Evolutionary conservation across 2,113 vertebrate species (phyloP).

Genomic region (Leiothrix lutea): DNA sequence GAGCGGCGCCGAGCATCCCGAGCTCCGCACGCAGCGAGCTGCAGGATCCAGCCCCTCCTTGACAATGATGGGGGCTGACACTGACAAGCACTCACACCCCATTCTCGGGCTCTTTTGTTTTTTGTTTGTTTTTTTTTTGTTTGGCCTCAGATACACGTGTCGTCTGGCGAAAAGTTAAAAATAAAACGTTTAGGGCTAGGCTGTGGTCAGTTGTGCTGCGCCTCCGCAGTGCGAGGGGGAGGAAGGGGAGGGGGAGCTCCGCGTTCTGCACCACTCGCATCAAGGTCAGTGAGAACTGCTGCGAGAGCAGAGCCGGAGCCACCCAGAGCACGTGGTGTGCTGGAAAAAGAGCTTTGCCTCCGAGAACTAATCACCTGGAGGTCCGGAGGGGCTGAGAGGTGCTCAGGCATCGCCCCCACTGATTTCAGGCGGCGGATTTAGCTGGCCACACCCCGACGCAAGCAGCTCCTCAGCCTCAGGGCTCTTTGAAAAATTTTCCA

Average conservation of each 20-base stretch:
- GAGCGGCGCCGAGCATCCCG: neutral
- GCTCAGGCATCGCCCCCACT: neutral
- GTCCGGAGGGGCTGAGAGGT: neutral
- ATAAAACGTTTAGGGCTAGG: slow-evolving; percentile 21
- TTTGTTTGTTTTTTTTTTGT: neutral
- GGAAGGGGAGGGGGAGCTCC: neutral
- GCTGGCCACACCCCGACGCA: neutral
- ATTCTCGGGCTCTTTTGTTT: neutral
- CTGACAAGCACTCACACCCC: slow-evolving; percentile 30
- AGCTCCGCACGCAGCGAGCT: neutral
- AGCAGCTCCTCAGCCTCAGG: neutral
- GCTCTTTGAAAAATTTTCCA: slow-evolving; percentile 12
- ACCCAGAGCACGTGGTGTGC: neutral
- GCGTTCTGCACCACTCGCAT: slow-evolving; percentile 2
- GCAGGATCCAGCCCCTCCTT: slow-evolving; percentile 19
- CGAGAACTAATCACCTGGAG: neutral
- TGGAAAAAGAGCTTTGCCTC: neutral
- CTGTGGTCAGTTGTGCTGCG: neutral
- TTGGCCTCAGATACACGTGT: slow-evolving; percentile 5
- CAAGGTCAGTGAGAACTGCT: slow-evolving; percentile 48
- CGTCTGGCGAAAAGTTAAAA: slow-evolving; percentile 61
- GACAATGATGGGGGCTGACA: slow-evolving; percentile 32
- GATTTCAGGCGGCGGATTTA: neutral
- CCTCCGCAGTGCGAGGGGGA: slow-evolving; percentile 13
- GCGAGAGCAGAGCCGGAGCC: neutral